phyloP scores from a whole-genome alignment of 2,113 vertebrate species.

The Takifugu flavidus region DNA sequence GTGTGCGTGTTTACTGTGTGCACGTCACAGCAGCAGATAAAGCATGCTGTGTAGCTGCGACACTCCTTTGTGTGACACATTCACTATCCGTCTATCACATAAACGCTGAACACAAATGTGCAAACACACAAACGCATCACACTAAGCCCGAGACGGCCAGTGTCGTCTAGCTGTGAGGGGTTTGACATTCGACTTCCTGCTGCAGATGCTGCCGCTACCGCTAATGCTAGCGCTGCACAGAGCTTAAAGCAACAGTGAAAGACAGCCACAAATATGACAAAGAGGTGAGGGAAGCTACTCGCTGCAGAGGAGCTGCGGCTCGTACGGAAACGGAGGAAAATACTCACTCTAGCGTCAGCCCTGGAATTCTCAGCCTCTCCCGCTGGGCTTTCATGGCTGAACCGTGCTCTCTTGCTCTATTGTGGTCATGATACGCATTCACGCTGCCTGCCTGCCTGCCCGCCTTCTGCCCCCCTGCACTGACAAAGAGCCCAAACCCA shows the following conservation, averaged over 20 bases:
- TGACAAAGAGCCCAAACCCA: conserved; percentile 86
- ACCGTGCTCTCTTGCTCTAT: conserved; percentile 83
- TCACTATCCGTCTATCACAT: conserved; percentile 6
- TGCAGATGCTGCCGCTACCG: conserved; percentile 75
- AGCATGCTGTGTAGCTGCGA: conserved; percentile 51
- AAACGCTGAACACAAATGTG: not conserved
- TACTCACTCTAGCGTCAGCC: conserved; percentile 99
- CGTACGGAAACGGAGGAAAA: conserved; percentile 76
- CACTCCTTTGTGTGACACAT: conserved; percentile 61
- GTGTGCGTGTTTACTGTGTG: conserved; percentile 14
- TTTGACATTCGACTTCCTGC: conserved; percentile 74
- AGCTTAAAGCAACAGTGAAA: conserved; percentile 46
- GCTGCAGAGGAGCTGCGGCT: conserved; percentile 51
- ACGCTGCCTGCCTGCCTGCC: conserved; percentile 77
- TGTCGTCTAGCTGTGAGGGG: conserved; percentile 70
- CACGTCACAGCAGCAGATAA: conserved; percentile 32
- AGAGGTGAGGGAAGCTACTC: conserved; percentile 34
- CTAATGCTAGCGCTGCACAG: conserved; percentile 63
- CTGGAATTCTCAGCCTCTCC: conserved; percentile 98
- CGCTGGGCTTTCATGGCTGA: conserved; percentile 99
- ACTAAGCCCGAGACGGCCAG: conserved; percentile 15
- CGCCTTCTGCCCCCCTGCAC: conserved; percentile 48
- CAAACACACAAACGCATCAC: conserved; percentile 32
- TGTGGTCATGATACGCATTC: conserved; percentile 89
- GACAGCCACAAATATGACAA: conserved; percentile 48